These are phyloP conservation scores for Apostichopus leukothele DNA, from an alignment of 53 echinoderm and acorn worm genomes.

Conservation along the genomic window DNA sequence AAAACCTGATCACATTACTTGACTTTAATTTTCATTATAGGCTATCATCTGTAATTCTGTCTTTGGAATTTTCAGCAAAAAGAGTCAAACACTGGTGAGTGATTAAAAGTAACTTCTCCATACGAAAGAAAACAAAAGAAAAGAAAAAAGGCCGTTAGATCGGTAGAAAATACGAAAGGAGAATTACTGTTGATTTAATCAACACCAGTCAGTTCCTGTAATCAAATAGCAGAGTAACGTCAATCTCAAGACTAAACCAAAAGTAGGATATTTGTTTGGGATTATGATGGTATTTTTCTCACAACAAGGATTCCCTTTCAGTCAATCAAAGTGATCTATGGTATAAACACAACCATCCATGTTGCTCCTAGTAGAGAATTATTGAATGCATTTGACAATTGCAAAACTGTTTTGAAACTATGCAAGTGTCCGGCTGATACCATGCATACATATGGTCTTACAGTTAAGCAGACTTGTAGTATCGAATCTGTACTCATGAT, in stretches of 20 bases:
- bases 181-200: neutral
- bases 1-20: neutral
- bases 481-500: too few species aligned
- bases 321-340: neutral
- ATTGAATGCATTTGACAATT: neutral
- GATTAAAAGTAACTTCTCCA: neutral
- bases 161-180: neutral
- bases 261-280: neutral
- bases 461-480: neutral
- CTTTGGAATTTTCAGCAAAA: neutral
- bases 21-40: neutral
- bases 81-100: neutral
- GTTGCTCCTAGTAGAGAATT: neutral
- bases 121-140: neutral
- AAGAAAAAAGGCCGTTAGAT: too few species aligned
- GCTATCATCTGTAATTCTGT: neutral
- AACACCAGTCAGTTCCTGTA: neutral
- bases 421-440: neutral
- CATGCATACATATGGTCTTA: too few species aligned
- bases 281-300: neutral
- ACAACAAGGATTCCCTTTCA: neutral
- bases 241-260: neutral
- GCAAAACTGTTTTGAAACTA: too few species aligned
- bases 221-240: neutral
- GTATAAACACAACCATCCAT: neutral